Evolutionary conservation across 2,797 vertebrate genomes (phyloP), one percentile per base, ranked within the genome.

Genomic region (Pygocentrus nattereri): DNA sequence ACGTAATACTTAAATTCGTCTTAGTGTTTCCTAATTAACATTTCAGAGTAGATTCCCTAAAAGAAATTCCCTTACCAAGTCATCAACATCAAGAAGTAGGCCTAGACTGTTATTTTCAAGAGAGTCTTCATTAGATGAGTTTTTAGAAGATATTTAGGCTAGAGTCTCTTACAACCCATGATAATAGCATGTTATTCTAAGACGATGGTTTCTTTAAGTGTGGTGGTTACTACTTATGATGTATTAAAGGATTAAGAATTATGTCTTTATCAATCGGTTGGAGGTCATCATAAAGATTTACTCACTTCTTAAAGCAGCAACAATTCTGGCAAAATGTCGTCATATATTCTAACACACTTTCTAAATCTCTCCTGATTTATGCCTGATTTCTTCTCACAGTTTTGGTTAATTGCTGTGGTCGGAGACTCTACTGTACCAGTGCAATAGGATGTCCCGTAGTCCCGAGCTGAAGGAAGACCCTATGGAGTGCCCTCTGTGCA

Each of bases 401-500:
- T 58, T n/a, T 47, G 68, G 49, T 79, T 64, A 69, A 44, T 49
- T 34, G 64, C 77, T 38, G 76, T 75, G 65, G 75, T 61, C 78
- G 76, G 62, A 73, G 23, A 71, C 21, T 62, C 23, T 52, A 25
- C 38, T 21, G 31, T 75, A 76, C 65, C 82, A 30, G 85, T 90
- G 76, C 87, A 88, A 88, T 94, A 95, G 93, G 92, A 99, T 99
- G 98, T 99, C 98, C 96, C 96, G 96, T 95, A 99, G 98, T 95
- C 98, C 98, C 85, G 98, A 99, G 84, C 94, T 95, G 89, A 99
- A 98, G 93, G 98, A 99, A 91, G 98, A 99, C 92, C 96, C 97
- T 90, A 98, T 98, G 95, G 98, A 99, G 96, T 99, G 98, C 92
- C 98, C 98, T 83, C 95, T 99, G 93, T 99, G 98, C 94, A 98